Percentiles rank a stretch among this genome's conserved stretches.
These are phyloP conservation scores for Morone saxatilis DNA, from an alignment of 2,113 vertebrate genomes.

Conservation along the genomic window DNA sequence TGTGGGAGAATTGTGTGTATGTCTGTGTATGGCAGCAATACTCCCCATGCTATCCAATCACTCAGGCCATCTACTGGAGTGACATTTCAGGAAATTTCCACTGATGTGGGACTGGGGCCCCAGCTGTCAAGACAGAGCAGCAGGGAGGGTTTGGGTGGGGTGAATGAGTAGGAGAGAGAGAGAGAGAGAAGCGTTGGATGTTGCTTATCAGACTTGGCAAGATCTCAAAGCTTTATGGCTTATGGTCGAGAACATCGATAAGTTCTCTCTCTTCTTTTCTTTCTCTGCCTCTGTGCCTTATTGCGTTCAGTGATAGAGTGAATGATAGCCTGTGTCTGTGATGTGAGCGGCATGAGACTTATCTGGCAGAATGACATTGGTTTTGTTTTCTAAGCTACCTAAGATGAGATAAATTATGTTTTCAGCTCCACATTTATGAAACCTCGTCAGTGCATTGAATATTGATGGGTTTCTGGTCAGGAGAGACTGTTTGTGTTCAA, in stretches of 20 bases:
- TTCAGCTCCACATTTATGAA: conserved; percentile 44
- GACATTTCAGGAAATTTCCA: conserved; percentile 79
- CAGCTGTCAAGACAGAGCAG: conserved; percentile 70
- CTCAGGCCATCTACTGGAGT: conserved; percentile 64
- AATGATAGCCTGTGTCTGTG: conserved; percentile 46
- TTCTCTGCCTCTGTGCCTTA: conserved; percentile 43
- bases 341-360: conserved; percentile 45
- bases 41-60: conserved; percentile 54
- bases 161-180: conserved; percentile 42
- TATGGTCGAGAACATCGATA: conserved; percentile 59
- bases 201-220: conserved; percentile 75
- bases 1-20: conserved; percentile 43
- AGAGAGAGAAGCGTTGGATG: conserved; percentile 31
- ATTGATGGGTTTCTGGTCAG: conserved; percentile 29
- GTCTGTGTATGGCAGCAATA: conserved; percentile 42
- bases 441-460: conserved; percentile 20
- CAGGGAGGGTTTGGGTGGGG: conserved; percentile 42
- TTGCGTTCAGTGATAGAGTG: conserved; percentile 63
- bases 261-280: conserved; percentile 56
- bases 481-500: not conserved
- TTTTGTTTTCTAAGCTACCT: conserved; percentile 53
- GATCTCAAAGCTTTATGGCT: conserved; percentile 63
- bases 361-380: conserved; percentile 38
- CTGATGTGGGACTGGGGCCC: conserved; percentile 70
- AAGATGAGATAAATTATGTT: conserved; percentile 57